Percentiles rank a stretch among this genome's conserved stretches.
Conservation (phyloP, 2,113 vertebrate genomes). For the Crotalus viridis region DNA sequence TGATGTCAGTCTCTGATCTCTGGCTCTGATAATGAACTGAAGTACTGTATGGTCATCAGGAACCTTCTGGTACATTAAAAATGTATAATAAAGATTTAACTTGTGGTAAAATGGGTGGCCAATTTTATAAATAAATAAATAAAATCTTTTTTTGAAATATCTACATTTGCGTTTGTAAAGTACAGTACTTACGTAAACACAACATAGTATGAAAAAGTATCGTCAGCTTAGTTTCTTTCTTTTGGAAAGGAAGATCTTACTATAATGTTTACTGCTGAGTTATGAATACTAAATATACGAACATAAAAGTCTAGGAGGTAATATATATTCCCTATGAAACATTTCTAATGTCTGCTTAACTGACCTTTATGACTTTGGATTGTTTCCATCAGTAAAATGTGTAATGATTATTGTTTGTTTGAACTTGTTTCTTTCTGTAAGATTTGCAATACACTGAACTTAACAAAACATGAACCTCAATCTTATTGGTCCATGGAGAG, state of each 20-base stretch:
- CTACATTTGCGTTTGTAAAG: not conserved
- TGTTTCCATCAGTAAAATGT: not conserved
- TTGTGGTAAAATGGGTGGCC: too few relatives aligned
- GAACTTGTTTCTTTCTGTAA: not conserved
- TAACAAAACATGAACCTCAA: not conserved
- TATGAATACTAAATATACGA: not conserved
- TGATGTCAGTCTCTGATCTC: not conserved
- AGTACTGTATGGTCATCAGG: not conserved
- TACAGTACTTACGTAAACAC: not conserved
- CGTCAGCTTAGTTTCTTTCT: not conserved
- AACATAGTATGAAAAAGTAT: not conserved
- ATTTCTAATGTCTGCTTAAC: conserved; percentile 2
- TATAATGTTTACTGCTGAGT: not conserved
- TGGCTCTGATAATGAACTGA: not conserved
- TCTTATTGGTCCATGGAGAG: not conserved
- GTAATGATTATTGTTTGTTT: conserved; percentile 1
- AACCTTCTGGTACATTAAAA: not conserved
- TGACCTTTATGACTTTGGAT: not conserved
- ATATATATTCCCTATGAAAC: not conserved
- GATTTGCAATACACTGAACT: not conserved
- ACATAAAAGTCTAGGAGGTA: not conserved
- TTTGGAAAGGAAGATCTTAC: not conserved
- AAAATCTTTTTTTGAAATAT: not conserved
- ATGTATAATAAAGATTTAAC: not conserved
- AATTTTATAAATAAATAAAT: too few relatives aligned